Percentiles rank a stretch among this genome's conserved stretches.
Conservation (phyloP, 2,113 vertebrate species). For the Hylia prasina region DNA sequence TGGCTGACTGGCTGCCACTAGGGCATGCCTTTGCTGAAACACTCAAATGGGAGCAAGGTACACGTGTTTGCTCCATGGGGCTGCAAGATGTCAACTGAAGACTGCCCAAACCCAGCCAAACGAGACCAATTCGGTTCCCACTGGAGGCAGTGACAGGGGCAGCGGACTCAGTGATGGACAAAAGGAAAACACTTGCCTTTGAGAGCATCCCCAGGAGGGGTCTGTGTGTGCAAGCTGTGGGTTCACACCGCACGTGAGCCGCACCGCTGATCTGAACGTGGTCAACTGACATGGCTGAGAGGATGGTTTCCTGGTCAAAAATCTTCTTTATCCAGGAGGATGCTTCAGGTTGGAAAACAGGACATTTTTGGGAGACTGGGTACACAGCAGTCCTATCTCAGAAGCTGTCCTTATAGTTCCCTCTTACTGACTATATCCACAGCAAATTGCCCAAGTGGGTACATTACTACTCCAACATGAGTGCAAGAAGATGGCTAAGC, state of each 20-base stretch:
- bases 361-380: background rate
- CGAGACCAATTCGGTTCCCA: background rate
- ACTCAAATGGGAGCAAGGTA: background rate
- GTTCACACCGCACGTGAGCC: accelerated
- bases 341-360: background rate
- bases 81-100: background rate
- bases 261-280: background rate
- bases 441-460: background rate
- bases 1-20: background rate
- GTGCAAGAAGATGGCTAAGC: background rate
- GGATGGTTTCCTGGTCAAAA: background rate
- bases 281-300: background rate
- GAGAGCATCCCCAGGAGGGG: background rate
- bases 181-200: background rate
- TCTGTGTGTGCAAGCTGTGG: accelerated
- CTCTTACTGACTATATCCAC: background rate
- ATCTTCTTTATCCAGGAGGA: background rate
- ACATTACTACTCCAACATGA: background rate
- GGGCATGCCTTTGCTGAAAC: background rate
- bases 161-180: background rate
- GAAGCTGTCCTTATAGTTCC: background rate
- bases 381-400: background rate
- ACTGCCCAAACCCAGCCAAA: background rate
- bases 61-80: background rate
- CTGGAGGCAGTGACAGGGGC: background rate